phyloP scores from a whole-genome alignment of 2,113 vertebrate genomes.

The Urocolius indicus region DNA sequence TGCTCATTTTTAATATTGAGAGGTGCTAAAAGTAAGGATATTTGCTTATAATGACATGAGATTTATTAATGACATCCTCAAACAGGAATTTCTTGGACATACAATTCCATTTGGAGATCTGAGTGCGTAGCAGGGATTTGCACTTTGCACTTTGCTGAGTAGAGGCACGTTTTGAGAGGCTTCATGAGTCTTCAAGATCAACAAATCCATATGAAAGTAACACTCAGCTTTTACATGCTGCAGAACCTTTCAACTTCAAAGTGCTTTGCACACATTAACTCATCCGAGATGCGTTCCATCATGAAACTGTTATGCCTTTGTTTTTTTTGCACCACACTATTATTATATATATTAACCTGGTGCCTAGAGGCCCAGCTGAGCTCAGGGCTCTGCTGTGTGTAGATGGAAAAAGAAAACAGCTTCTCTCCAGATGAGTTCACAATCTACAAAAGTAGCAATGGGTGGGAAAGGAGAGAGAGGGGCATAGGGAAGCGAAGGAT shows the following conservation, averaged over 20 bases:
- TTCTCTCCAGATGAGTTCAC: background rate
- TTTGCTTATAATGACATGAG: conserved; percentile 8
- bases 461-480: background rate
- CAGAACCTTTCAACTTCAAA: conserved; percentile 49
- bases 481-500: background rate
- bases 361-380: conserved; percentile 26
- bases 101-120: background rate
- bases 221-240: conserved; percentile 12
- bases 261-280: conserved; percentile 42
- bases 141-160: background rate
- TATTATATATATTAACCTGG: conserved; percentile 49
- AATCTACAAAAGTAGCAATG: background rate
- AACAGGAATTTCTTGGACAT: conserved; percentile 44
- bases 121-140: background rate
- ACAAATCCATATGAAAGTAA: conserved; percentile 43
- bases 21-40: conserved; percentile 33
- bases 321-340: background rate
- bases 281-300: conserved; percentile 20
- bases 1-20: conserved; percentile 34
- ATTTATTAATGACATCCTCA: conserved; percentile 11
- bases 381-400: conserved; percentile 6
- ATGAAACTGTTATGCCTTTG: conserved; percentile 58
- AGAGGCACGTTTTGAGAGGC: background rate
- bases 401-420: background rate
- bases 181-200: background rate